Percentiles rank a stretch among this genome's conserved stretches.
Evolutionary conservation across 2,888 invertebrate genomes (phyloP).

Genomic region (Dermolepida albohirtum): DNA sequence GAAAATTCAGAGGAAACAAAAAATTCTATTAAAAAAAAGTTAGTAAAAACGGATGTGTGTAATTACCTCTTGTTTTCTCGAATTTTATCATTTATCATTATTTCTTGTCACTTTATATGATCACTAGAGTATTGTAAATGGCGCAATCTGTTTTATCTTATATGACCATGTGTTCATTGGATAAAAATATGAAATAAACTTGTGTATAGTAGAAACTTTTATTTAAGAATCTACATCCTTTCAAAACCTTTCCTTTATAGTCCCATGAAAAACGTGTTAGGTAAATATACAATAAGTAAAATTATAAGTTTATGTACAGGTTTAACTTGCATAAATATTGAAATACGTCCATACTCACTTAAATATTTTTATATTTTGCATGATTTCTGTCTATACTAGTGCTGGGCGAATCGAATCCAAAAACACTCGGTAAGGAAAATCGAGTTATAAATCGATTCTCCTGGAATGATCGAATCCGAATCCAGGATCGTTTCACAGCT

Average conservation of each 20-base stretch:
- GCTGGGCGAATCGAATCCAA: no score
- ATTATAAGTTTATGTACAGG: no score
- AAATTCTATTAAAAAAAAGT: constrained; percentile 44
- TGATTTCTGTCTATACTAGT: no score
- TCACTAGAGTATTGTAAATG: constrained; percentile 58
- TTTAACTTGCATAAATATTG: no score
- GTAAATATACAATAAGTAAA: no score
- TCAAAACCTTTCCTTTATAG: neutral
- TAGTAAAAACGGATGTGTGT: constrained; percentile 40
- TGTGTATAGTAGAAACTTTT: constrained; percentile 49
- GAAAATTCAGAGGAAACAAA: constrained; percentile 11
- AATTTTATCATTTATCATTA: constrained; percentile 42
- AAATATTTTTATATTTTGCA: no score
- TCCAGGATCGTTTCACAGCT: no score
- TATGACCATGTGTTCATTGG: constrained; percentile 66
- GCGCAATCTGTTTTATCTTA: constrained; percentile 62
- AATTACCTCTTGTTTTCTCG: constrained; percentile 41
- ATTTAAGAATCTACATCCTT: neutral
- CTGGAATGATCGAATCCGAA: no score
- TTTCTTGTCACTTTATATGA: constrained; percentile 39
- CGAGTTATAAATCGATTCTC: no score
- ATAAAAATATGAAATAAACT: constrained; percentile 63
- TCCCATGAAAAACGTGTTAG: no score
- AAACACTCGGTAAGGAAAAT: no score
- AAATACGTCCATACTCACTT: no score